Base-by-base conservation (phyloP, 1,140 invertebrate genomes). In the Manduca sexta region DNA sequence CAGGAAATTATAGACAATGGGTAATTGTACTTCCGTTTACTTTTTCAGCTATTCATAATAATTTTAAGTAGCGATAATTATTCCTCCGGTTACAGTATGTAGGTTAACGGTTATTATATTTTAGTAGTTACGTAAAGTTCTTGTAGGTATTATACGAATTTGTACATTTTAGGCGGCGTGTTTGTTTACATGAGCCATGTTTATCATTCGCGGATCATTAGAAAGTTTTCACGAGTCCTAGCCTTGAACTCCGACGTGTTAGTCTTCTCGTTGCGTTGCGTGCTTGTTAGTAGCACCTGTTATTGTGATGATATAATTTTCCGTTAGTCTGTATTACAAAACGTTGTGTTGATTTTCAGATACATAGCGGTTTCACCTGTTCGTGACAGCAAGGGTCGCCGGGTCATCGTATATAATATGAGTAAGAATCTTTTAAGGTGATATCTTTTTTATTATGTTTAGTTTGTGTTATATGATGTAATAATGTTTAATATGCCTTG, bases 291-390 rank as follows among this genome's bases (percentile, higher is more conserved):
- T 45, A 43, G 42, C 42, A 29, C 37, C 39, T 39, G 42, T 69
- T 69, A 62, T 57, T 35, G 13, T 15, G 14, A 53, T 66, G 56
- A 67, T 58, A 68, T 68, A 69, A 68, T 65, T n/a, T n/a, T 61
- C 38, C 43, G 34, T 50, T 46, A 56, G 43, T 52, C 30, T 59
- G 26, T 45, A 49, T 72, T 69, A 45, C 60, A 62, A 49, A 53
- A 61, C 10, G 40, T 40, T 76, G 65, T 66, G 65, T 42, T 62
- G 52, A 69, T 78, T 87, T 86, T 41, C 66, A 90, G 88, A 69
- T 93, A 90, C 84, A 89, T 90, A 64, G 92, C 89, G 49, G 91
- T 90, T n/a, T 90, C 93, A 29, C 93, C 93, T 8, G 88, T 91
- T 48, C 86, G 91, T 48, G 93, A 95, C 80, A 87, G 82, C 52